Evolutionary conservation across 2,888 invertebrate genomes (phyloP), one percentile per base, ranked within the genome.

Genomic region (Helicoverpa assulta): DNA sequence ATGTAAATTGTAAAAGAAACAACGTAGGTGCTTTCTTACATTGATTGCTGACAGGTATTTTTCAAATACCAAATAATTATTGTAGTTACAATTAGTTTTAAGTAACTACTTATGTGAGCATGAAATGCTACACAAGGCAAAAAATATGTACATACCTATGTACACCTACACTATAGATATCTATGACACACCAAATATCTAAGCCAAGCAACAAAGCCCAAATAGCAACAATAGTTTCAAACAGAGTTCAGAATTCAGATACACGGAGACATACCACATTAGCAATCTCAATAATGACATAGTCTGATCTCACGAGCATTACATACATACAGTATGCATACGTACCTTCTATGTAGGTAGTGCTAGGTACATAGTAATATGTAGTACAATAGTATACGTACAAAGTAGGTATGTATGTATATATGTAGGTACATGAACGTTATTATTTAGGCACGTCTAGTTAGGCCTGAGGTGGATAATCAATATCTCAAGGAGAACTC

Each of bases 391-490:
- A 37, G 26, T 67, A 50, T 26, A 53, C 33, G 57, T 58, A 50
- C 14, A 8, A 33, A 6, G 6, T 50, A 43, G 43, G 37, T 67
- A 50, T 26, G 47, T 26, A 51, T n/a, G 19, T 40, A 19, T 33
- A 43, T 54, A 14, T 18, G 12, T 61, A 37, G 0, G 18, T 68
- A 68, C 50, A 53, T 56, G 40, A 5, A 8, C 21, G 51, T 63
- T 78, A 74, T 63, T 77, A 77, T 66, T 74, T 69, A 69, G 69
- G 50, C 69, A 52, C 65, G 75, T 74, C 74, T 77, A 53, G 79
- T 78, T 78, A 68, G 18, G 70, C 69, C 65, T 79, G 75, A 69
- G 75, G 62, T 62, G 19, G 43, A 40, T 69, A 62, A 78, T 74
- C 79, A 79, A 77, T 79, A 69, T 60, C 19, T 56, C 26, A 33